phyloP scores from a whole-genome alignment of 2,113 vertebrate species.

The Thymallus thymallus region DNA sequence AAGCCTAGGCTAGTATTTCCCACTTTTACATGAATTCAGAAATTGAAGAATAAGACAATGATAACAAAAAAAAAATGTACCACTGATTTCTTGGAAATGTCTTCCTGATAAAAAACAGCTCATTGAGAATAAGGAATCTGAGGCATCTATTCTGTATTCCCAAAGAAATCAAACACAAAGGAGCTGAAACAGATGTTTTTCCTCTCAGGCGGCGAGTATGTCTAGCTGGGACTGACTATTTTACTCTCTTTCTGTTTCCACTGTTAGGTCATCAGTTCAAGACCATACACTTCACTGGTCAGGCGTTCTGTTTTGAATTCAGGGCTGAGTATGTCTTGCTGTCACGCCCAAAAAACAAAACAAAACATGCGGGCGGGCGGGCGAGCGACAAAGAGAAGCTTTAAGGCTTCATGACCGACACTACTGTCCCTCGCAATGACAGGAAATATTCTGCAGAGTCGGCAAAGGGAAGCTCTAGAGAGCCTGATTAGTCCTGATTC shows the following conservation, averaged over 20 bases:
- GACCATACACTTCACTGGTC: background rate
- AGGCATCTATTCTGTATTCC: conserved; percentile 9
- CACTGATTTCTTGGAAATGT: too few species aligned
- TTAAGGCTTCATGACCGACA: conserved; percentile 13
- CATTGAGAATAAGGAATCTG: conserved; percentile 14
- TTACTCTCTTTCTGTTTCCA: conserved; percentile 1
- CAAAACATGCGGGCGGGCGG: background rate
- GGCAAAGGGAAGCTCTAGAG: background rate
- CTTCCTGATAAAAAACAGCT: background rate
- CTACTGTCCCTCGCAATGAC: background rate
- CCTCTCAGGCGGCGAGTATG: conserved; percentile 13
- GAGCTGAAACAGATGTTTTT: conserved; percentile 42
- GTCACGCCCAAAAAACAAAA: background rate
- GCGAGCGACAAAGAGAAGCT: conserved; percentile 18
- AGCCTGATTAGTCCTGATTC: background rate
- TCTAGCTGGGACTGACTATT: conserved; percentile 1
- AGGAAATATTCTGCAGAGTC: background rate
- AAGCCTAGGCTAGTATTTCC: background rate
- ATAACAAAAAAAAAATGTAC: too few species aligned
- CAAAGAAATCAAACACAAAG: conserved; percentile 23
- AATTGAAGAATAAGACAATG: too few species aligned
- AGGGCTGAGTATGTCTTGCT: background rate
- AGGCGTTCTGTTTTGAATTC: conserved; percentile 4
- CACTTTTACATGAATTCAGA: too few species aligned
- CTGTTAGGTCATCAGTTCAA: background rate